Conservation (phyloP, 2,113 vertebrate species). For the Myotis brandtii region DNA sequence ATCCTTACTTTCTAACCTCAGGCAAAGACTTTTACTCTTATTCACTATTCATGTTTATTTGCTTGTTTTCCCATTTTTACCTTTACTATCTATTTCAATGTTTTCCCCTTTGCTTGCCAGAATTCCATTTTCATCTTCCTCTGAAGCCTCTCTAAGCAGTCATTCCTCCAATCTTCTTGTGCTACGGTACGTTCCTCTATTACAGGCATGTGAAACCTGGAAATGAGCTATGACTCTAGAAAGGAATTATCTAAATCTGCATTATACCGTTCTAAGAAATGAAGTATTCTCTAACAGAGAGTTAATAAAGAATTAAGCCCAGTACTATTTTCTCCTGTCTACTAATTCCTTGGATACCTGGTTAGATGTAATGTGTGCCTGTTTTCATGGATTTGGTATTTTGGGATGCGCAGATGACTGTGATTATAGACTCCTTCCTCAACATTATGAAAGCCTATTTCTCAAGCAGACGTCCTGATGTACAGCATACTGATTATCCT, state of each 20-base stretch:
- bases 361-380: background rate
- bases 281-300: background rate
- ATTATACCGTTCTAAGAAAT: background rate
- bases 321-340: constrained; percentile 9
- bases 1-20: background rate
- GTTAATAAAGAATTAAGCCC: background rate
- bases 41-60: background rate
- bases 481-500: constrained; percentile 51
- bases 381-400: constrained; percentile 21
- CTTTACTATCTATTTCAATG: background rate
- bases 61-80: background rate
- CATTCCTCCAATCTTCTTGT: background rate
- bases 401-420: constrained; percentile 45
- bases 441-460: constrained; percentile 49
- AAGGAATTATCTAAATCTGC: background rate
- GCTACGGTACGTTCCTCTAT: background rate
- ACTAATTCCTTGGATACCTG: constrained; percentile 40
- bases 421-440: constrained; percentile 51
- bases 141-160: background rate
- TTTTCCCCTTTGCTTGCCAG: background rate
- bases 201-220: background rate
- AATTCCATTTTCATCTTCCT: background rate
- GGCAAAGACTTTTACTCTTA: background rate
- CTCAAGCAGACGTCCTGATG: constrained; percentile 1
- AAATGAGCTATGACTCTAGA: background rate